Conservation (phyloP, 2,113 vertebrate species). For the Mionectes macconnelli region DNA sequence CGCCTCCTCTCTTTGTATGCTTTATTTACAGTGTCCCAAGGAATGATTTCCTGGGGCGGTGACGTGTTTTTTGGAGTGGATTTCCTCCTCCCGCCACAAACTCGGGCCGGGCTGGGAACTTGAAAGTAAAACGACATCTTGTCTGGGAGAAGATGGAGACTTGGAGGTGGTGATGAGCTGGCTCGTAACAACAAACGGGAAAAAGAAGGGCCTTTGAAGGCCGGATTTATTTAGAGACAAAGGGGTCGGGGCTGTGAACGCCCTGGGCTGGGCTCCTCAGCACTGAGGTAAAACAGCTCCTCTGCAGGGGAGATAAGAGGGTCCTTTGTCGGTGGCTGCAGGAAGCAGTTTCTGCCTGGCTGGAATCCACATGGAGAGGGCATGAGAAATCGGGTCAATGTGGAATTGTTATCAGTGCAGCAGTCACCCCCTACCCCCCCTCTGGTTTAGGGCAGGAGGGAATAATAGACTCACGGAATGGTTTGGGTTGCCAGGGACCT, state of each 20-base stretch:
- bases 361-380: neutral
- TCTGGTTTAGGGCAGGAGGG: neutral
- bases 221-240: neutral
- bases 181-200: neutral
- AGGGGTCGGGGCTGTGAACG: neutral
- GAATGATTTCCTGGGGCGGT: constrained; percentile 4
- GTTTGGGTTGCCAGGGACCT: no score
- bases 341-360: neutral
- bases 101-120: neutral
- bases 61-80: neutral
- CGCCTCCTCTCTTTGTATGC: neutral
- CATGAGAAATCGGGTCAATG: neutral
- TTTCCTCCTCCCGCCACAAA: neutral
- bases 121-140: neutral
- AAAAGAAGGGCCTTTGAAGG: neutral
- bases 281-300: neutral
- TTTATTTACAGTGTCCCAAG: neutral
- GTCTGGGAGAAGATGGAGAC: neutral
- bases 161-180: neutral
- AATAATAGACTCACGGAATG: neutral
- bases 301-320: neutral
- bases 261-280: neutral
- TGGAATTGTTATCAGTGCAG: neutral
- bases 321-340: neutral
- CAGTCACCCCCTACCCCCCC: accelerated